Evolutionary conservation across 2,888 invertebrate species (phyloP).

Genomic region (Allolobophora icterica): DNA sequence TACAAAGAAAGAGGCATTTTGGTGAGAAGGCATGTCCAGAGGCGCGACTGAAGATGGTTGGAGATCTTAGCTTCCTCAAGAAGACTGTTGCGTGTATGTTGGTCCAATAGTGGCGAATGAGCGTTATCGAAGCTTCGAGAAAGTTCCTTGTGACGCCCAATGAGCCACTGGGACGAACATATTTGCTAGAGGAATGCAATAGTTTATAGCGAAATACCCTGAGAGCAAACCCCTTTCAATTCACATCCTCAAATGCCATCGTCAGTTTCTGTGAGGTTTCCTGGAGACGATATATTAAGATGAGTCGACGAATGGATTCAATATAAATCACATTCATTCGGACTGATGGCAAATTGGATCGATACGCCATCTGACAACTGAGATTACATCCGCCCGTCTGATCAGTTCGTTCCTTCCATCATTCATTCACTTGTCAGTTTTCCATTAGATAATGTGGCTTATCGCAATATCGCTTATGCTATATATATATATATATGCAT

Average conservation of each 20-base stretch:
- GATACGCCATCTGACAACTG: background rate
- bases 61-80: no score
- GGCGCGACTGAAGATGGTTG: no score
- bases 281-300: background rate
- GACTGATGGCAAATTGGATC: background rate
- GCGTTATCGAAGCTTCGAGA: no score
- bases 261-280: background rate
- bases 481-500: background rate
- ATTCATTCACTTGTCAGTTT: background rate
- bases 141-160: no score
- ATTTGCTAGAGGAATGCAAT: no score
- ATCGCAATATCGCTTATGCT: conserved; percentile 6
- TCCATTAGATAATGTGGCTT: conserved; percentile 5
- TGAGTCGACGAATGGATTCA: background rate
- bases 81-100: no score
- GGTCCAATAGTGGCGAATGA: no score
- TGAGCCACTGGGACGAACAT: no score
- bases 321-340: background rate
- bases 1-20: no score
- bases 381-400: background rate
- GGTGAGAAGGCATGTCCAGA: no score
- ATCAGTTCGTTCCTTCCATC: background rate
- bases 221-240: background rate
- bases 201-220: no score
- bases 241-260: conserved; percentile 3